Evolutionary conservation across 2,113 vertebrate genomes (phyloP).

Genomic region (Vanacampus margaritifer): DNA sequence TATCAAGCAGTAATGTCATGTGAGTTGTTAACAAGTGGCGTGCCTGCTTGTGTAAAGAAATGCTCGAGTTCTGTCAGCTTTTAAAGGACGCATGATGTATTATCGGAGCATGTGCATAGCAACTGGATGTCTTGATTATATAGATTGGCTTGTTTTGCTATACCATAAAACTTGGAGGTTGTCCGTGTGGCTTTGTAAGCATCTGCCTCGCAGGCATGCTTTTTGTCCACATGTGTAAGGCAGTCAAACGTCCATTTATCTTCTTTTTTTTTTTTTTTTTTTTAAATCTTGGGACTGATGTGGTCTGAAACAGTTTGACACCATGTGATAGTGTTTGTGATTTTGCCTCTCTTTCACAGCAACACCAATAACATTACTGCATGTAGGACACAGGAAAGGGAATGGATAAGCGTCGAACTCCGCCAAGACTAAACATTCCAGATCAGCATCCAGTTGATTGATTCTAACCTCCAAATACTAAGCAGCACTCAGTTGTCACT

Average conservation of each 20-base stretch:
- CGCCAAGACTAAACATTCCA: too few species aligned
- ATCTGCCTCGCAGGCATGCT: slow-evolving; percentile 39
- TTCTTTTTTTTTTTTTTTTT: not conserved
- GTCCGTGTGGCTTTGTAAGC: slow-evolving; percentile 20
- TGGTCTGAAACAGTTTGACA: not conserved
- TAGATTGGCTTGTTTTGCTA: slow-evolving; percentile 46
- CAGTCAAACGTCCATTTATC: not conserved
- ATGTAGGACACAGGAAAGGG: not conserved
- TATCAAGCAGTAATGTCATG: slow-evolving; percentile 16
- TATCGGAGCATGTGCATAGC: slow-evolving; percentile 27
- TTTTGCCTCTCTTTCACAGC: not conserved
- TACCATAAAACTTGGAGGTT: slow-evolving; percentile 42
- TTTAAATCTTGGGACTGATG: not conserved
- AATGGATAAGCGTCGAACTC: too few species aligned
- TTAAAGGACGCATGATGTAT: slow-evolving; percentile 47
- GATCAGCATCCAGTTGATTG: not conserved
- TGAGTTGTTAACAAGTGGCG: slow-evolving; percentile 8
- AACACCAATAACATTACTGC: not conserved
- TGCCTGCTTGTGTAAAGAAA: not conserved
- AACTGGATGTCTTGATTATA: slow-evolving; percentile 40
- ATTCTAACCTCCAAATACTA: not conserved
- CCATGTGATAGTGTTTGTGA: not conserved
- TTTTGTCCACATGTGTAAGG: slow-evolving; percentile 16
- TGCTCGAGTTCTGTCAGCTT: slow-evolving; percentile 8
- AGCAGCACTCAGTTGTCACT: too few species aligned